Evolutionary conservation across 2,888 invertebrate species (phyloP).

Genomic region (Tryphoninae sp.): DNA sequence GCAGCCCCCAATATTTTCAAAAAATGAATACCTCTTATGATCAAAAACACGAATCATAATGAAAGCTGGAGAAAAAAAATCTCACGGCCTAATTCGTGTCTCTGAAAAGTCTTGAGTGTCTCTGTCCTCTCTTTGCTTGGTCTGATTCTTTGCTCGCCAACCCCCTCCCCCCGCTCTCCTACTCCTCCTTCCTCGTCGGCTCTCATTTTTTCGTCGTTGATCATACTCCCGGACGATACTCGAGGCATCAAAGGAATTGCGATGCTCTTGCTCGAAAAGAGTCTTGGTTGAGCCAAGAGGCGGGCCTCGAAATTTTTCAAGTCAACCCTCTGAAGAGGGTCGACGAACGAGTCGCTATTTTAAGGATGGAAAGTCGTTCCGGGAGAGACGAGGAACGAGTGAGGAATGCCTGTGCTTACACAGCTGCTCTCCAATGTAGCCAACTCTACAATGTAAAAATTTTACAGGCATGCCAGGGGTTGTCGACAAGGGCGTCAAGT

Average conservation of each 20-base stretch:
- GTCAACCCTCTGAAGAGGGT: conserved; percentile 42
- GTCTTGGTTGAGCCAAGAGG: conserved; percentile 45
- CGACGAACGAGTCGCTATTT: conserved; percentile 50
- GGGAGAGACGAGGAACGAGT: no score
- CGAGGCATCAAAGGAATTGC: conserved; percentile 57
- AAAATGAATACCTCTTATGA: not conserved
- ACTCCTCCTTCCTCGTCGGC: not conserved
- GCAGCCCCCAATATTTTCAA: not conserved
- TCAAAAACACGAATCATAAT: not conserved
- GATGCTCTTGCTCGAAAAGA: conserved; percentile 21
- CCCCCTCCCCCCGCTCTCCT: not conserved
- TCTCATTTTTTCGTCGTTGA: conserved; percentile 31
- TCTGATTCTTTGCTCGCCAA: conserved; percentile 2
- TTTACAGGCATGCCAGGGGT: no score
- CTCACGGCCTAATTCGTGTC: conserved; percentile 1
- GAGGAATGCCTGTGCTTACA: no score
- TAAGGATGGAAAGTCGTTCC: no score
- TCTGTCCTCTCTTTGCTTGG: conserved; percentile 5
- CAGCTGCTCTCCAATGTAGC: no score
- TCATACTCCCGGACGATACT: conserved; percentile 48
- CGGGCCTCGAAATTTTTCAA: conserved; percentile 58
- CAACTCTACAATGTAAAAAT: no score
- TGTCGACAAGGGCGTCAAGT: no score
- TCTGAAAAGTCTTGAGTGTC: conserved; percentile 18
- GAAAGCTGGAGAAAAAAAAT: not conserved